A percentile compares a stretch with the other conserved stretches of the same genome.
Evolutionary conservation across 53 echinoderm and acorn worm genomes (phyloP).

Genomic region (Paelopatides confundens): DNA sequence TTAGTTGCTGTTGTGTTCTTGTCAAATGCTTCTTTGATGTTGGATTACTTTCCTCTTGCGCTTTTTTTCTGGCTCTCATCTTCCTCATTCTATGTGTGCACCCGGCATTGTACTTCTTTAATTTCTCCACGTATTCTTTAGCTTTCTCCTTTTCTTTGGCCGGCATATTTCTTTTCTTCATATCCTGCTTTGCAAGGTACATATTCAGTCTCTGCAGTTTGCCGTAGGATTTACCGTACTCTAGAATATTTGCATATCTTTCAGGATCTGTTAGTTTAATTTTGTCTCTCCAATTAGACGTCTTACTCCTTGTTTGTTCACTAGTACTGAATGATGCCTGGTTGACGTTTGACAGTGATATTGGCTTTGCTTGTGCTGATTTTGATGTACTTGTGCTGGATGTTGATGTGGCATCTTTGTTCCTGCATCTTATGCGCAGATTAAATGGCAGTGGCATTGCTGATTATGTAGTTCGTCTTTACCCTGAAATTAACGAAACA

Average conservation of each 20-base stretch:
- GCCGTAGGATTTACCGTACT: slow-evolving; percentile 17
- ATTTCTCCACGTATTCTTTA: slow-evolving; percentile 7
- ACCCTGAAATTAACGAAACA: not conserved
- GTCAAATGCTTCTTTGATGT: not conserved
- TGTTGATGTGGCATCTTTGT: not conserved
- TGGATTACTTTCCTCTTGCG: not conserved
- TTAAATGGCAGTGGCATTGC: not conserved
- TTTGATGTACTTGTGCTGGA: not conserved
- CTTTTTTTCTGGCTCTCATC: not conserved
- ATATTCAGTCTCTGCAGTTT: slow-evolving; percentile 1
- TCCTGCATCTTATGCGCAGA: slow-evolving; percentile 5
- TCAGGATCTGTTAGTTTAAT: slow-evolving; percentile 19
- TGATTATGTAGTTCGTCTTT: not conserved
- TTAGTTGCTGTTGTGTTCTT: not conserved
- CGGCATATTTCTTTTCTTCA: not conserved
- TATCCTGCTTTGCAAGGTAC: not conserved
- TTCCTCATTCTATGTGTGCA: slow-evolving; percentile 14
- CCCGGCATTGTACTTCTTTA: slow-evolving; percentile 28
- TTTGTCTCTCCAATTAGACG: not conserved
- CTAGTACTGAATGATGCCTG: not conserved
- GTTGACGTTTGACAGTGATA: not conserved
- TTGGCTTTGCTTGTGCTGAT: not conserved
- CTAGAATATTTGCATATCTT: slow-evolving; percentile 18
- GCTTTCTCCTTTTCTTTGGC: slow-evolving; percentile 22
- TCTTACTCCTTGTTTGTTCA: slow-evolving; percentile 9